Evolutionary conservation across 2,888 invertebrate species (phyloP).

Genomic region (Ectemnius lituratus): DNA sequence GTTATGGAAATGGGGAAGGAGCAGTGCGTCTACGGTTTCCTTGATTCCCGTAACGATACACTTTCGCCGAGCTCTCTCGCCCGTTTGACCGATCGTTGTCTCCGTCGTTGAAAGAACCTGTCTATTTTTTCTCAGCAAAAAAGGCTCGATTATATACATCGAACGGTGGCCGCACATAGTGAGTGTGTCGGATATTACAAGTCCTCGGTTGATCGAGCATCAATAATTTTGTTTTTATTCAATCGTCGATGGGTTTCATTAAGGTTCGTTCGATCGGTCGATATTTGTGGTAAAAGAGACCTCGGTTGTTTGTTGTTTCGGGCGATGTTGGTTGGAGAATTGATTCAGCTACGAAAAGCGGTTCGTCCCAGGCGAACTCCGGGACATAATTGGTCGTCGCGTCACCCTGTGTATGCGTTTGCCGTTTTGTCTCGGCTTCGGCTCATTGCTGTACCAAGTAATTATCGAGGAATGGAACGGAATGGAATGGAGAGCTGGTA

Average conservation of each 20-base stretch:
- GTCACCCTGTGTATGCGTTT: conserved; percentile 8
- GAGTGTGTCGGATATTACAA: not conserved
- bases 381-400: conserved; percentile 24
- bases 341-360: conserved; percentile 3
- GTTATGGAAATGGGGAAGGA: conserved; percentile 66
- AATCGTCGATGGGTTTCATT: no score
- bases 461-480: conserved; percentile 56
- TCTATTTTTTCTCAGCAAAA: not conserved
- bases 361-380: not conserved
- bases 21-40: conserved; percentile 41
- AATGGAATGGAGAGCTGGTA: not conserved
- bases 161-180: no score
- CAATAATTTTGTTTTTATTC: not conserved
- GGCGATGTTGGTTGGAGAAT: no score
- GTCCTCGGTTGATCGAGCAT: not conserved
- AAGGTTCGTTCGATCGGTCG: no score
- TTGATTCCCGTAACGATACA: conserved; percentile 48
- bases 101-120: not conserved
- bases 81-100: conserved; percentile 20
- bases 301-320: no score
- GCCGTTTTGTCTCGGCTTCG: conserved; percentile 18
- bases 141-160: conserved; percentile 17
- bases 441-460: conserved; percentile 48
- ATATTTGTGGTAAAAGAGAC: no score
- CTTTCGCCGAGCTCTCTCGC: conserved; percentile 31